Evolutionary conservation across 2,888 invertebrate species (phyloP), one percentile per base, ranked within the genome.

Genomic region (Germaria angustata): DNA sequence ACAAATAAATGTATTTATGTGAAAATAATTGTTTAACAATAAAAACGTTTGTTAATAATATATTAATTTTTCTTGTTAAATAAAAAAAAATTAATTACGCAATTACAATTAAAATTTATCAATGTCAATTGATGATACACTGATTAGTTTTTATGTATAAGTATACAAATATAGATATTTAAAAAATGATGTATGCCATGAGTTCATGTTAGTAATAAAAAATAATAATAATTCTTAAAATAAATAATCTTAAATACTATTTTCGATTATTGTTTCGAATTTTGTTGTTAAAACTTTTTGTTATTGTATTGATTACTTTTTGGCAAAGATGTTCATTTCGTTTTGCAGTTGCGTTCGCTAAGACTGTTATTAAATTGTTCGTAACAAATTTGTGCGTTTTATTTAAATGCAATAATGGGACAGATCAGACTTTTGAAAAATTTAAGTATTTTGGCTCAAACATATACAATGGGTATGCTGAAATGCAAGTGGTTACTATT

Each of bases 371-470:
- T 51, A 8, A 36, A 36, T 36, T 34, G 15, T 51, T 51, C 36
- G n/a, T 66, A 22, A 8, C 8, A n/a, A 46, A 36, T 15, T 34
- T 66, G 66, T 66, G 66, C 66, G 66, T 66, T 51, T 34, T 46
- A 34, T 66, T 36, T 51, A 51, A 49, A 36, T 66, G 36, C 36
- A 51, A 24, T 17, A 13, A 1, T 0, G 15, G 8, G 34, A 49
- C 2, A 49, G 49, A 66, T 51, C 51, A 24, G 51, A 51, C 51
- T 51, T 24, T 51, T 7, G 6, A 51, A 51, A 24, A 15, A 24
- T 24, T 13, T 51, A 22, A 49, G 6, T 24, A 51, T 51, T 51
- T 24, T 2, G n/a, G 44, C 8, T 9, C 46, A 9, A 1, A 4
- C n/a, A n/a, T n/a, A n/a, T n/a, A n/a, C n/a, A n/a, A n/a, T n/a